Evolutionary conservation across 30 jellyfish, hydroid and myxozoan genomes (phyloP).

Genomic region (Chrysaora quinquecirrha): DNA sequence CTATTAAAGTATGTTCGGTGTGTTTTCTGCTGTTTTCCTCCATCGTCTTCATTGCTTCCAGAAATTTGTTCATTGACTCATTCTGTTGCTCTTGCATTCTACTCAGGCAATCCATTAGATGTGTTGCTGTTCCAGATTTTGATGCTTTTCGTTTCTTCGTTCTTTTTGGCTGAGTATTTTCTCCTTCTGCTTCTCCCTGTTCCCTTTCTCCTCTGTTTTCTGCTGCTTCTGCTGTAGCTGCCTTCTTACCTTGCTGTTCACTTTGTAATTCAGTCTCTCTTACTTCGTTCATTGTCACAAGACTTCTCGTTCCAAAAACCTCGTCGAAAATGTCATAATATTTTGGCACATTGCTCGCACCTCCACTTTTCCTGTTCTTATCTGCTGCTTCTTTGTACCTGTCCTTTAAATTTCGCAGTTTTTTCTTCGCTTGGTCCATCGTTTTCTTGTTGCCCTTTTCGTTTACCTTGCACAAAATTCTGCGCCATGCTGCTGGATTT

Average conservation of each 20-base stretch:
- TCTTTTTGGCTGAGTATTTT: constrained; percentile 24
- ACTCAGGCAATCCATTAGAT: constrained; percentile 12
- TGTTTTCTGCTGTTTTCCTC: constrained; percentile 49
- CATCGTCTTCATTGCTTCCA: constrained; percentile 30
- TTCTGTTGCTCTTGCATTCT: constrained; percentile 28
- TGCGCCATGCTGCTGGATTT: constrained; percentile 2
- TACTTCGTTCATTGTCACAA: background rate
- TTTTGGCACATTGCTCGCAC: constrained; percentile 14
- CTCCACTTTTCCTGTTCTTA: constrained; percentile 32
- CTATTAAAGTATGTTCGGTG: constrained; percentile 13
- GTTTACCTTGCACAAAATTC: background rate
- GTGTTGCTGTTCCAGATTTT: constrained; percentile 13
- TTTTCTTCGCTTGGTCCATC: constrained; percentile 34
- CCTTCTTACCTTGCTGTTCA: background rate
- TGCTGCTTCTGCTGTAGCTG: background rate
- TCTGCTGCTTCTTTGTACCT: constrained; percentile 27
- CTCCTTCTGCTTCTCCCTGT: background rate
- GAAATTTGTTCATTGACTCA: constrained; percentile 6
- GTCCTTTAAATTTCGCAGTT: constrained; percentile 31
- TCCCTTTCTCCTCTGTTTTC: background rate
- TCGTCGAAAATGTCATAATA: constrained; percentile 36
- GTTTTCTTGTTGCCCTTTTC: constrained; percentile 11
- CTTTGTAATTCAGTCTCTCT: background rate
- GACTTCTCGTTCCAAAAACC: constrained; percentile 21
- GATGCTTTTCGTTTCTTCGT: constrained; percentile 1